Conservation (phyloP, 2,888 invertebrate genomes). For the Volucella inflata region DNA sequence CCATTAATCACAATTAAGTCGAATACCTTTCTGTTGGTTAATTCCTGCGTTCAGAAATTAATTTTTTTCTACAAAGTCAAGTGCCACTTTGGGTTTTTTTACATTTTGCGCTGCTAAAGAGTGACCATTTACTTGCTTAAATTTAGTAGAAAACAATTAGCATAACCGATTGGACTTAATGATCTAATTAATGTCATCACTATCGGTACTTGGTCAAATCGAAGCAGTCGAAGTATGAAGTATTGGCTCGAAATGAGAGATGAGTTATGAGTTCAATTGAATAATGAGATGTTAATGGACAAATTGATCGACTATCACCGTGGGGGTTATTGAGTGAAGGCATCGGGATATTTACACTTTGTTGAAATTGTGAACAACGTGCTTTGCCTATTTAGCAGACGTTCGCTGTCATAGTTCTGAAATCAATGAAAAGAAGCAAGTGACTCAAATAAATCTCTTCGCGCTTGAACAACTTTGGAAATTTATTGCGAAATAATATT, state of each 20-base stretch:
- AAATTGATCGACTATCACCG: too few species aligned
- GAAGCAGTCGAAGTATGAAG: background rate
- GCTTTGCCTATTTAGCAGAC: too few species aligned
- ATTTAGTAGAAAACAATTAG: background rate
- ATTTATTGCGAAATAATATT: too few species aligned
- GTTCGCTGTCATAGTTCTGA: too few species aligned
- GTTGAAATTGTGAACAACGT: too few species aligned
- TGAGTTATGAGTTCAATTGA: conserved; percentile 30
- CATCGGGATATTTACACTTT: too few species aligned
- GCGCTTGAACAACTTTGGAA: too few species aligned
- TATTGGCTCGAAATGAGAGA: conserved; percentile 11
- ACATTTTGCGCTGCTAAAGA: background rate
- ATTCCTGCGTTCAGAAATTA: background rate
- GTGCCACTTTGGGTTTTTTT: conserved; percentile 8
- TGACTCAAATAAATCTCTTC: too few species aligned
- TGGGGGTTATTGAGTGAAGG: too few species aligned
- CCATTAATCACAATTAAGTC: conserved; percentile 25
- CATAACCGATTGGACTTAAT: conserved; percentile 26
- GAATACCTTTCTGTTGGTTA: too few species aligned
- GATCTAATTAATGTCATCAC: conserved; percentile 43
- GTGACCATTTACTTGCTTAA: conserved; percentile 4
- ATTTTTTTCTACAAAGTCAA: conserved; percentile 16
- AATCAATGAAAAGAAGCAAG: too few species aligned
- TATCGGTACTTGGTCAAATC: background rate
- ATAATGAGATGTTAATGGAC: conserved; percentile 22